Base-by-base conservation (phyloP, 2,888 invertebrate species). In the Caenorhabditis uteleia region DNA sequence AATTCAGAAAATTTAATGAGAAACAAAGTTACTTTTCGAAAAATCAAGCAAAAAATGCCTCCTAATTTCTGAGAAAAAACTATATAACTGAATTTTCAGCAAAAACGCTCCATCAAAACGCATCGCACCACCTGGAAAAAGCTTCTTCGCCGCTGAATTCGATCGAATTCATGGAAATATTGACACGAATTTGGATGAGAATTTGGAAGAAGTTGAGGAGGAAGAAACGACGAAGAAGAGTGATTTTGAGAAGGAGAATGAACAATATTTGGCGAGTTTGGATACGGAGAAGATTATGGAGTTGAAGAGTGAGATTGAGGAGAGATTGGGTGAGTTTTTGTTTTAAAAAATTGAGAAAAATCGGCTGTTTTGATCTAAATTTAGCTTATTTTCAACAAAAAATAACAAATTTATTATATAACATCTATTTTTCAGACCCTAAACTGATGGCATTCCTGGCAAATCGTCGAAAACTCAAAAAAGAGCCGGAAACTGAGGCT, bases 101-200 rank as follows among this genome's bases (percentile, higher is more conserved):
- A 26, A 26, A 4, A 40, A 33, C 21, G 34, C 21, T 16, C 43
- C 46, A 20, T n/a, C 31, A 25, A 27, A 39, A 23, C 34, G 42
- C 10, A 14, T 26, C 8, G 56, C 68, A 3, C 31, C 48, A 16
- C n/a, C 53, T 21, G 74, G 74, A 21, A 67, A 51, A 40, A 78
- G 78, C 38, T 77, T 77, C 38, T 80, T 80, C 60, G 77, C 80
- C 5, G 43, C 65, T 12, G 78, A 77, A 44, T 81, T 77, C 49
- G 77, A 77, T 45, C 58, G 72, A 23, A 50, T 76, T 49, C 64
- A 74, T 21, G 75, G 77, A 8, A 50, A 70, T 31, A 26, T 60
- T 12, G 60, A 48, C 2, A 46, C 53, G 36, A 66, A 66, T 49
- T 27, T 59, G 31, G 66, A 67, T 31, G 44, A 53, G 12, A 44